Base-by-base conservation (phyloP, 2,888 invertebrate genomes). In the Pemphredon lugubris region DNA sequence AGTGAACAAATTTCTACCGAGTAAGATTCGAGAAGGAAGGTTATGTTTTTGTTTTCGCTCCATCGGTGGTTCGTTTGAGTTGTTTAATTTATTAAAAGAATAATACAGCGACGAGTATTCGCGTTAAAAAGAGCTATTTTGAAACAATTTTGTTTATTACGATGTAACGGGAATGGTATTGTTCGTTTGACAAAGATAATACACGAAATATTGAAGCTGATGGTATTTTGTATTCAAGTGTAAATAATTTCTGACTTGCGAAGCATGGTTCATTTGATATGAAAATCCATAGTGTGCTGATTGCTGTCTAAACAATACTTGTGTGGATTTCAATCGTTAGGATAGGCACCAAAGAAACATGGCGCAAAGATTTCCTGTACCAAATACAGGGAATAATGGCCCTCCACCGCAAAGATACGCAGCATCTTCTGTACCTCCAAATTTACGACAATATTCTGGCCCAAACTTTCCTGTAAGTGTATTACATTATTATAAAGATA, bases 391-490 rank as follows among this genome's bases (percentile, higher is more conserved):
- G 63, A 91, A 91, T 60, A 91, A 91, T 75, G 92, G 91, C 14
- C 92, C 92, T 14, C 91, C 92, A 26, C 92, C 91, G 30, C 93
- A 92, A 77, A 90, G 93, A 48, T 93, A 93, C 83, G 91, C 93
- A 80, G 93, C 93, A 42, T 93, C 93, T 18, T 92, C 93, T 54
- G 93, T 94, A 51, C 90, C 91, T 51, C 90, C 90, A 50, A 90
- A 89, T 74, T 80, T 91, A 71, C 90, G 95, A 16, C 94, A 94
- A 48, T 95, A 95, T 88, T 92, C 94, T 7, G 93, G 93, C 47
- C 94, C 94, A 72, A 94, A 92, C 87, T 96, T 96, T 90, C 94
- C 95, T 85, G 96, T 96, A 91, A 92, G 92, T 80, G n/a, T n/a
- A n/a, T n/a, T n/a, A n/a, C n/a, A n/a, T n/a, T n/a, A n/a, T n/a